Percentiles rank a stretch among this genome's conserved stretches.
These are phyloP conservation scores for crab-eating macaque (Macaca fascicularis) DNA, from an alignment of 2,113 vertebrate species.

Conservation along the genomic window DNA sequence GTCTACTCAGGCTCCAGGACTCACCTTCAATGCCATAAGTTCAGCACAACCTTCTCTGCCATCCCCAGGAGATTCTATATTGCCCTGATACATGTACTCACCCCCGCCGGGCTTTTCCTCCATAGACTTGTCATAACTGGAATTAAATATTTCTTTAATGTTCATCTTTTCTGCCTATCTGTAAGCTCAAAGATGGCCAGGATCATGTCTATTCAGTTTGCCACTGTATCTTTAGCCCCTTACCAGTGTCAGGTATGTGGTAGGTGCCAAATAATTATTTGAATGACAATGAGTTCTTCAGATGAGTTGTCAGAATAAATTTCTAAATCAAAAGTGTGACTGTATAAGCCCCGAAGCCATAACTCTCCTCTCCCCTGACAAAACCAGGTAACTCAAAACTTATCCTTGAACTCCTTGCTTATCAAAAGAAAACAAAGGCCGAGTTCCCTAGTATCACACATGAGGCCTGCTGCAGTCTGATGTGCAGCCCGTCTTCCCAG, in stretches of 20 bases:
- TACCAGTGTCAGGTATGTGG: not conserved
- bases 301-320: not conserved
- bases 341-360: not conserved
- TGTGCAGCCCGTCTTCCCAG: not conserved
- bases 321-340: not conserved
- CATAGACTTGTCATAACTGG: not conserved
- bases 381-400: not conserved
- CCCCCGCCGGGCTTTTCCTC: not conserved
- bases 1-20: not conserved
- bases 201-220: not conserved
- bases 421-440: not conserved
- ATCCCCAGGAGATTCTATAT: not conserved
- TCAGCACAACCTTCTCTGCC: not conserved
- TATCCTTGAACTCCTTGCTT: not conserved
- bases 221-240: not conserved
- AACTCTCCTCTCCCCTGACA: not conserved
- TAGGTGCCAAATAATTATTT: not conserved
- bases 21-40: not conserved
- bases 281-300: not conserved
- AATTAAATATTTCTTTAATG: not conserved
- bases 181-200: not conserved
- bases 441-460: too few species aligned
- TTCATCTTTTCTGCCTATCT: not conserved
- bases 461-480: fast-evolving
- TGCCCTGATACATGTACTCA: too few species aligned